Conservation (phyloP, 2,888 invertebrate genomes). For the Imbricaverruca yamaguchii region DNA sequence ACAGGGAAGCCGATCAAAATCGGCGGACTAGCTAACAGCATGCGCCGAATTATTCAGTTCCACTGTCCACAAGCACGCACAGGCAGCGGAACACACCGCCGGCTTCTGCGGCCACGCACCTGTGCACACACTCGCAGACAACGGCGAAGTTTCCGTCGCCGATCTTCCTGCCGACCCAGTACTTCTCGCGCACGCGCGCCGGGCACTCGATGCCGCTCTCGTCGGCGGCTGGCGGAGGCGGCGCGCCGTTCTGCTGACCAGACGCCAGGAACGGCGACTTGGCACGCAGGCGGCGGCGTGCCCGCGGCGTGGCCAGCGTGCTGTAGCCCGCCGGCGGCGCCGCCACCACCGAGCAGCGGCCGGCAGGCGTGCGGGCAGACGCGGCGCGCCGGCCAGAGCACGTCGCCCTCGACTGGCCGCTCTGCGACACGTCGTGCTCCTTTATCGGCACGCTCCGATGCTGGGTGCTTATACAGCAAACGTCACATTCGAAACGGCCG, state of each 20-base stretch:
- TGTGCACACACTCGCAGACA: slow-evolving; percentile 69
- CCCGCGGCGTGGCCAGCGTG: slow-evolving; percentile 21
- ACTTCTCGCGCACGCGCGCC: slow-evolving; percentile 41
- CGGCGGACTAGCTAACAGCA: too few species aligned
- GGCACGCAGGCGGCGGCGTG: slow-evolving; percentile 13
- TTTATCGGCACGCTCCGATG: neutral
- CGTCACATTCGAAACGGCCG: too few species aligned
- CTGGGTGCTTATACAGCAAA: neutral
- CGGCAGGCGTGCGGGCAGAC: neutral
- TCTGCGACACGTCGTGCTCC: neutral
- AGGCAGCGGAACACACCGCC: too few species aligned
- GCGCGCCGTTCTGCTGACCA: slow-evolving; percentile 15
- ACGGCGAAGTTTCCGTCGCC: slow-evolving; percentile 96
- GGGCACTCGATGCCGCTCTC: slow-evolving; percentile 24
- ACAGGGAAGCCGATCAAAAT: too few species aligned
- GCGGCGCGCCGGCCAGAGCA: neutral
- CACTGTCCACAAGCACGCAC: too few species aligned
- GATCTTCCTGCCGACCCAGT: slow-evolving; percentile 70
- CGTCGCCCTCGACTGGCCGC: neutral
- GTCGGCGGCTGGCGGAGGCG: neutral
- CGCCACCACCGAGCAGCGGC: neutral
- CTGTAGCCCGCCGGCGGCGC: neutral
- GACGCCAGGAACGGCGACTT: slow-evolving; percentile 15
- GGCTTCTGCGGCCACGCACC: slow-evolving; percentile 38
- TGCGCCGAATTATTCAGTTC: too few species aligned